A percentile compares a stretch with the other conserved stretches of the same genome.
phyloP scores from a whole-genome alignment of 2,888 invertebrate genomes.

The Euplexia lucipara region DNA sequence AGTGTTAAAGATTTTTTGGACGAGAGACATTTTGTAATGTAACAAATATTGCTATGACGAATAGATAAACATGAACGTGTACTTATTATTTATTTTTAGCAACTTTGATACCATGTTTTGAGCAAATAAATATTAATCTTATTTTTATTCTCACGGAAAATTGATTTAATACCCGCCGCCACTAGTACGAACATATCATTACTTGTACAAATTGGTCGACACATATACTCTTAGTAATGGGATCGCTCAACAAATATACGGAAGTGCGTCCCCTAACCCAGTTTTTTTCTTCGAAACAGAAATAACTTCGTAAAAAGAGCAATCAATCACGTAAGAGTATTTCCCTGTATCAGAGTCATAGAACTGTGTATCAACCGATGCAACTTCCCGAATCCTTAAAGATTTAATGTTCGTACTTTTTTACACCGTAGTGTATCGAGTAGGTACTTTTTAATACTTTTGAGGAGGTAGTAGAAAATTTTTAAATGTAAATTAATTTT shows the following conservation, averaged over 20 bases:
- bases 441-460: neutral
- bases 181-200: conserved; percentile 49
- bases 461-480: no score
- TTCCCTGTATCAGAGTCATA: conserved; percentile 68
- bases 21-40: no score
- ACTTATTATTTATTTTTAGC: no score
- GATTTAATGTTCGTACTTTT: conserved; percentile 64
- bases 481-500: no score
- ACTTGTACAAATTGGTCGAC: conserved; percentile 52
- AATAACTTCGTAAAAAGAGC: conserved; percentile 60
- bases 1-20: no score
- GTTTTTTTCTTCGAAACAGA: conserved; percentile 56
- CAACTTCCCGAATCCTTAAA: conserved; percentile 74
- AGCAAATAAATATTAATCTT: no score
- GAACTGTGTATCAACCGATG: conserved; percentile 64
- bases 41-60: no score
- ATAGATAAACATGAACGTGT: no score
- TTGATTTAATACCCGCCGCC: conserved; percentile 22
- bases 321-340: conserved; percentile 71
- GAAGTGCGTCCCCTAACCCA: conserved; percentile 56
- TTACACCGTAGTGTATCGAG: conserved; percentile 68
- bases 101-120: no score
- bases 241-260: conserved; percentile 56
- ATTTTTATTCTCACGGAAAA: no score
- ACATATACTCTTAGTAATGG: conserved; percentile 56